phyloP scores from a whole-genome alignment of 1,140 invertebrate genomes.

The Papilio polytes region DNA sequence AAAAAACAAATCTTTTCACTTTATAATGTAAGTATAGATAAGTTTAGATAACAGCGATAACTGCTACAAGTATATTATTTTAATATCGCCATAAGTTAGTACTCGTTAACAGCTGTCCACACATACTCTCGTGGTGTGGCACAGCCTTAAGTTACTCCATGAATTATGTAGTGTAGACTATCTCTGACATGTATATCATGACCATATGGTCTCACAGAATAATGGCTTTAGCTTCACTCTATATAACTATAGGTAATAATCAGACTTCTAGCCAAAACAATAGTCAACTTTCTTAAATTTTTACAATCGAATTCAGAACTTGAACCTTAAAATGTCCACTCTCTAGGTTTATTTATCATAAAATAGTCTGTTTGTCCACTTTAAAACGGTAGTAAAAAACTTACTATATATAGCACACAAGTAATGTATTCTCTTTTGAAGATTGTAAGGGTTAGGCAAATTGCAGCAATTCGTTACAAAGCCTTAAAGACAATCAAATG shows the following conservation, averaged over 20 bases:
- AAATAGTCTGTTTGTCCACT: too few relatives aligned
- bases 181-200: conserved; percentile 1
- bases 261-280: background rate
- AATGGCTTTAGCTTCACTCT: background rate
- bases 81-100: too few relatives aligned
- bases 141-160: background rate
- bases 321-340: too few relatives aligned
- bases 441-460: background rate
- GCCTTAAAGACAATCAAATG: conserved; percentile 2
- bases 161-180: conserved; percentile 11
- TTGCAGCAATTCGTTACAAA: background rate
- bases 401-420: background rate
- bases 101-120: background rate
- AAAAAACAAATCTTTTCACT: too few relatives aligned
- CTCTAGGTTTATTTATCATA: too few relatives aligned
- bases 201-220: background rate
- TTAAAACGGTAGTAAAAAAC: background rate
- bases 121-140: background rate
- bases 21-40: too few relatives aligned
- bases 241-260: background rate
- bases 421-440: background rate
- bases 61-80: too few relatives aligned
- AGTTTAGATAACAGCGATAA: too few relatives aligned
- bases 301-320: too few relatives aligned
- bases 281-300: too few relatives aligned